phyloP scores from a whole-genome alignment of 2,888 invertebrate species.

The Rotaria magnacalcarata region DNA sequence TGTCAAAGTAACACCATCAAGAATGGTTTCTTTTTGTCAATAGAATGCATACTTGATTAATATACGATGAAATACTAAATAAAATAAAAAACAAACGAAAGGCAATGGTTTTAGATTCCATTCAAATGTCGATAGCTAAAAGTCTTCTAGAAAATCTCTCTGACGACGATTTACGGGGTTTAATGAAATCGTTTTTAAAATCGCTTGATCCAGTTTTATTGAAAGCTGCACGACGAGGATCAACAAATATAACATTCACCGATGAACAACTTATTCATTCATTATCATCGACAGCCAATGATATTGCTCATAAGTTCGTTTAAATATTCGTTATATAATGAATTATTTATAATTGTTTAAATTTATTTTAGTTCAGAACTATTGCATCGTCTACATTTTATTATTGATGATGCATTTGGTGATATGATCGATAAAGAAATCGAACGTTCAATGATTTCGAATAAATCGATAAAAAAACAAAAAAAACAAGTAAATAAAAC shows the following conservation, averaged over 20 bases:
- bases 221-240: neutral
- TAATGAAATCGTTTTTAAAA: neutral
- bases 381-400: neutral
- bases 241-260: neutral
- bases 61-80: neutral
- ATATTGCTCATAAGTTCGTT: neutral
- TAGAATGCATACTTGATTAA: neutral
- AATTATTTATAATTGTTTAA: neutral
- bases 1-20: neutral
- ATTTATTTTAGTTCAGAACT: neutral
- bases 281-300: neutral
- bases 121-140: neutral
- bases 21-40: neutral
- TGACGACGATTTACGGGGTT: neutral
- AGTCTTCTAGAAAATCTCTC: neutral
- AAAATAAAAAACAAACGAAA: neutral
- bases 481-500: neutral
- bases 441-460: neutral
- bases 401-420: constrained; percentile 24
- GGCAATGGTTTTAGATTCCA: neutral
- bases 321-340: neutral
- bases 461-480: neutral
- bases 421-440: constrained; percentile 20
- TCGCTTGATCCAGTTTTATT: neutral
- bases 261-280: neutral